Conservation (phyloP, 1,140 invertebrate species). For the Mactra quadrangularis region DNA sequence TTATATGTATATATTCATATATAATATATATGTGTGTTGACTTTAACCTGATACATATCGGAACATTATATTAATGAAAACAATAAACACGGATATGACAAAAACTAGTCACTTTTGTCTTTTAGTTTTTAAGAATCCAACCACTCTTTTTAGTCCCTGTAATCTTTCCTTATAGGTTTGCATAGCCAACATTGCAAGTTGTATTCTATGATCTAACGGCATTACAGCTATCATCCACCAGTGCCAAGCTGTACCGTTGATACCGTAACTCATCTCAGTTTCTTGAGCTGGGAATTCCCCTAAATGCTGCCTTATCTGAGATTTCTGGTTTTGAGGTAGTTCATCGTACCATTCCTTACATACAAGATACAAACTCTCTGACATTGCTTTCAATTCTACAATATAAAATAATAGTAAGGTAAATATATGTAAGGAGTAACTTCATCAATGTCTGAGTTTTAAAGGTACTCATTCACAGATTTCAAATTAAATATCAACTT, state of each 20-base stretch:
- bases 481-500: too few relatives aligned
- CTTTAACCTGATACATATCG: conserved; percentile 18
- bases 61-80: conserved; percentile 37
- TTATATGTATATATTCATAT: too few relatives aligned
- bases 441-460: too few relatives aligned
- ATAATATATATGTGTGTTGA: too few relatives aligned
- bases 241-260: conserved; percentile 93
- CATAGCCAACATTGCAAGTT: conserved; percentile 91
- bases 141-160: conserved; percentile 87
- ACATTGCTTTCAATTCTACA: conserved; percentile 87
- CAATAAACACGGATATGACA: conserved; percentile 14
- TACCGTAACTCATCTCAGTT: conserved; percentile 87
- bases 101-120: conserved; percentile 42
- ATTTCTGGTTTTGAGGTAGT: conserved; percentile 87
- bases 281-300: conserved; percentile 91
- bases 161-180: conserved; percentile 91
- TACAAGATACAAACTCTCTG: conserved; percentile 87
- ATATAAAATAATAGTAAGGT: too few relatives aligned
- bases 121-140: conserved; percentile 67
- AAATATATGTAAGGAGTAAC: too few relatives aligned
- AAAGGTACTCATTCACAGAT: too few relatives aligned
- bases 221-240: conserved; percentile 96
- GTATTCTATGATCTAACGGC: conserved; percentile 90
- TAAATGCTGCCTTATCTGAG: conserved; percentile 91
- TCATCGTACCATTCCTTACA: conserved; percentile 90